Base-by-base conservation (phyloP, 1,140 invertebrate genomes). In the Drosophila insularis region DNA sequence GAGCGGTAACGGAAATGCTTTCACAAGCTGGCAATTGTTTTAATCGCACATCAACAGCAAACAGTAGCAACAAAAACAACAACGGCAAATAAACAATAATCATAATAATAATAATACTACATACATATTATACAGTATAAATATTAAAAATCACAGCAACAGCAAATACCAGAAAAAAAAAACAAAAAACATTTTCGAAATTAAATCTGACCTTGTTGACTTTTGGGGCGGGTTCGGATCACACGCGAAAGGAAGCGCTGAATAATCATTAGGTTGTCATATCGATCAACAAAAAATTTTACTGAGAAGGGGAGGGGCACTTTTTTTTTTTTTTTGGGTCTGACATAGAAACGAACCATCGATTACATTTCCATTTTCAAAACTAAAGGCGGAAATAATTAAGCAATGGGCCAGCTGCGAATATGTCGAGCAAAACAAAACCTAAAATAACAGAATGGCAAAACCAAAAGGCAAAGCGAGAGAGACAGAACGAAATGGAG, bases 191-290 rank as follows among this genome's bases (percentile, higher is more conserved):
- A 31, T 17, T 63, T 27, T n/a, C 7, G 8, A 14, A 32, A 89
- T 89, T 89, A 89, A 89, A 89, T 89, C 68, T 89, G 84, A 89
- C 84, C 84, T 89, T 89, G 85, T 73, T 89, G 82, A 31, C 63
- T 23, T 67, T 67, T 76, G 56, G 56, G 71, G 63, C 37, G 39
- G 39, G 8, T 50, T 50, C 72, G 76, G 73, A 58, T 70, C 70
- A 27, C 82, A 89, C 70, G 76, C 80, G 84, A 87, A 87, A 87
- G 82, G 82, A 87, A 87, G 84, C 84, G 80, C 84, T 89, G 80
- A 87, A 78, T 89, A 87, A 87, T 87, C 76, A 89, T 68, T 78
- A 82, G 65, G 65, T 67, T 82, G 79, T 87, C 81, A 79, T 79
- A 86, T 87, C 84, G 79, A 86, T 86, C 61, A 76, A 35, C 62